phyloP scores from a whole-genome alignment of 2,113 vertebrate genomes.

The Antidorcas marsupialis region DNA sequence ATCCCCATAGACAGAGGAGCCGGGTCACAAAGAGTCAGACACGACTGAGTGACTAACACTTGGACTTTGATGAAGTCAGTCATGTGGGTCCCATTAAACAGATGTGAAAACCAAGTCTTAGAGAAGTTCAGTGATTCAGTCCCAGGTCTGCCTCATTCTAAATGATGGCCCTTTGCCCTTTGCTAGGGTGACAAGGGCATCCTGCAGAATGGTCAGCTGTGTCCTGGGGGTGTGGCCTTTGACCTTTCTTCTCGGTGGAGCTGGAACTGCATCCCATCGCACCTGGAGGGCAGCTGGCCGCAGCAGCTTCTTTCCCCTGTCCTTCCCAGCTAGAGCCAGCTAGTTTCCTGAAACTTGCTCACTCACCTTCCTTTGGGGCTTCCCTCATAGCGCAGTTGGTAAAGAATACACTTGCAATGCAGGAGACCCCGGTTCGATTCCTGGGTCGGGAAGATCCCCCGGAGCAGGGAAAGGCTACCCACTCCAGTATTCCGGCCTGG shows the following conservation, averaged over 20 bases:
- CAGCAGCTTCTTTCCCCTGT: not conserved
- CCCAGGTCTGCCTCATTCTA: not conserved
- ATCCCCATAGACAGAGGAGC: not conserved
- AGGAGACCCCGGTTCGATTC: accelerated
- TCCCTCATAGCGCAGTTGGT: not conserved
- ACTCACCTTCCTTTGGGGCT: not conserved
- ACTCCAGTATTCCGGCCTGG: not conserved
- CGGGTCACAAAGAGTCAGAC: not conserved
- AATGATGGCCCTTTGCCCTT: not conserved
- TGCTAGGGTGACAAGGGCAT: not conserved
- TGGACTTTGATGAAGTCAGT: not conserved
- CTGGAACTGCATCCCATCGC: accelerated
- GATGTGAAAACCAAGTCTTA: not conserved
- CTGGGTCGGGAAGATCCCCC: not conserved
- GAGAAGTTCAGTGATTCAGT: not conserved
- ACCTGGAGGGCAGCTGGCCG: not conserved
- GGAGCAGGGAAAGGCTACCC: not conserved
- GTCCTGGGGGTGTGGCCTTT: not conserved
- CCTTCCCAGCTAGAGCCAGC: not conserved
- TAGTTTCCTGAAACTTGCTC: not conserved
- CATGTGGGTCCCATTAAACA: not conserved
- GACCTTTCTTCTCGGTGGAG: not conserved
- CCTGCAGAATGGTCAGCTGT: not conserved
- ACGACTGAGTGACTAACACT: not conserved
- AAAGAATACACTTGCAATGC: not conserved